Evolutionary conservation across 1,140 invertebrate genomes (phyloP).

Genomic region (Oreohelix idahoensis): DNA sequence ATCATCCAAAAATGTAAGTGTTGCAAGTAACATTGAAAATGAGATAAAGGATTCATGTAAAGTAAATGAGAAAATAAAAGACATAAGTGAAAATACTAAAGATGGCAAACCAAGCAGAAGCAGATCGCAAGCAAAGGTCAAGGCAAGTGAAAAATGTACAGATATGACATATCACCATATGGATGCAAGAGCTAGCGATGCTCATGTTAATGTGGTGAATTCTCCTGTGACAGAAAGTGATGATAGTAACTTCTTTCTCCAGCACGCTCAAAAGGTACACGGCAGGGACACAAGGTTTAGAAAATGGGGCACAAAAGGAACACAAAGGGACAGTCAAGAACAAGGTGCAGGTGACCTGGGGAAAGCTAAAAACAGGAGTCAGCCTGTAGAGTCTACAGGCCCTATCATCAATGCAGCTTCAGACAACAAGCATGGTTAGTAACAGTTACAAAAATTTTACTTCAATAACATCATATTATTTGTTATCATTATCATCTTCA

Average conservation of each 20-base stretch:
- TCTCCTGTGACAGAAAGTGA: neutral
- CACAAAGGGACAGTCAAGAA: neutral
- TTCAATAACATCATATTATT: neutral
- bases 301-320: neutral
- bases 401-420: neutral
- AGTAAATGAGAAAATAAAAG: neutral
- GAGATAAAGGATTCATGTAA: neutral
- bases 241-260: constrained; percentile 1
- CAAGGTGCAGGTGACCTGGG: neutral
- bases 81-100: neutral
- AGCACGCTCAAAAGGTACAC: neutral
- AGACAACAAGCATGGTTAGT: neutral
- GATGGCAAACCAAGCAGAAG: neutral
- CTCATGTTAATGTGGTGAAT: neutral
- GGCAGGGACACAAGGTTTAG: neutral
- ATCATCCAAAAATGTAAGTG: neutral
- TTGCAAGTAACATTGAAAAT: neutral
- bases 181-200: constrained; percentile 25
- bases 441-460: neutral
- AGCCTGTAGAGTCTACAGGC: neutral
- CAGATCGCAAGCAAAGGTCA: constrained; percentile 5
- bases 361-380: neutral
- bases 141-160: constrained; percentile 28
- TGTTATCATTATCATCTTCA: neutral
- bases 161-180: constrained; percentile 15